These are phyloP conservation scores for Pleuronectes platessa DNA, from an alignment of 2,113 vertebrate species.

Conservation along the genomic window DNA sequence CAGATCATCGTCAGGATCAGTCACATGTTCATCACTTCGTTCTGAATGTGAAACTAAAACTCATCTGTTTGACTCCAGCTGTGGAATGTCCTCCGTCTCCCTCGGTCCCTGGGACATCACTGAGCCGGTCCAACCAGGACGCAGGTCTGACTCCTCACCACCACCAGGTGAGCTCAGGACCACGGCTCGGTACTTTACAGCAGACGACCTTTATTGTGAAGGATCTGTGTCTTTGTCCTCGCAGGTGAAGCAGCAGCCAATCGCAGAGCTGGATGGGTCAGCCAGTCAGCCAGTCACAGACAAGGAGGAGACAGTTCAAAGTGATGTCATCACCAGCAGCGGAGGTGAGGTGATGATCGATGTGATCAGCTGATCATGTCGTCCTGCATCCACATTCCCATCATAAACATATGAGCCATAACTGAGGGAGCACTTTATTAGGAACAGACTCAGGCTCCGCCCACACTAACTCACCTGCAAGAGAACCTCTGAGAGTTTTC, in stretches of 20 bases:
- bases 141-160: background rate
- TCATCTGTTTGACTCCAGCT: constrained; percentile 26
- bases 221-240: background rate
- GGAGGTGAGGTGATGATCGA: constrained; percentile 41
- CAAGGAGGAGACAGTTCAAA: background rate
- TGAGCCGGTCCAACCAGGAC: constrained; percentile 11
- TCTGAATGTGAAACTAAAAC: background rate
- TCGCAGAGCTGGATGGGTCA: constrained; percentile 20
- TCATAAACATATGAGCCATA: no score
- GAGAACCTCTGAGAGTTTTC: no score
- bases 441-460: no score
- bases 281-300: constrained; percentile 23
- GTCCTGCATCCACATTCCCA: no score
- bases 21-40: background rate
- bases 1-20: no score
- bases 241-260: constrained; percentile 30
- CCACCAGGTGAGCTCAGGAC: constrained; percentile 37
- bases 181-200: background rate
- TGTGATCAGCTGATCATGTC: no score
- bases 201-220: constrained; percentile 34
- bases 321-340: constrained; percentile 35
- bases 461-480: no score
- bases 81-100: constrained; percentile 41
- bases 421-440: no score
- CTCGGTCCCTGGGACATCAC: background rate